Base-by-base conservation (phyloP, 92 coral and sea anemone genomes). In the Epizoanthus scotinus region DNA sequence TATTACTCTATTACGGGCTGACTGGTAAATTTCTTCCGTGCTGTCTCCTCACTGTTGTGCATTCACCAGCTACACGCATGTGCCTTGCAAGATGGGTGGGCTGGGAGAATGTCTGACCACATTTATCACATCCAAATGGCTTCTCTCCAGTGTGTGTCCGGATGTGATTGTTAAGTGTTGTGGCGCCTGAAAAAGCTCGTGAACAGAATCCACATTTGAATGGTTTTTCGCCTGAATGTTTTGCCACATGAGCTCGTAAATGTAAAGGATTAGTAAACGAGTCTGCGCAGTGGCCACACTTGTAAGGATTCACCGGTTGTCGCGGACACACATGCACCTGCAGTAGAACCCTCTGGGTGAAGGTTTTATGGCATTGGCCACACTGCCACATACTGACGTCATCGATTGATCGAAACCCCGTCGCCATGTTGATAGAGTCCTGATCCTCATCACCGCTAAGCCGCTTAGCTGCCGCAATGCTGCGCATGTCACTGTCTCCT, bases 191-290 rank as follows among this genome's bases (percentile, higher is more conserved):
- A 74, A 95, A 93, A n/a, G 98, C 90, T 10, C 98, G 99, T 68
- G 88, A 86, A 83, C 99, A 95, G 67, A 91, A 91, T 0, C 99
- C 98, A 77, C 98, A 95, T 84, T 93, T 95, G 75, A 95, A 95
- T 63, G 95, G 97, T 85, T 88, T 91, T 84, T 95, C 91, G 15
- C 93, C 91, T 15, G 88, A 85, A 70, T 93, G 99, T 55, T 87
- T 84, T 44, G 88, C 84, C 83, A 95, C 99, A 80, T 95, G 99
- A 77, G 92, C 88, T 21, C 96, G 90, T 47, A 95, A 78, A 55
- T 87, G 87, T 26, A 97, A 91, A 17, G 98, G 90, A 67, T 87
- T 91, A 77, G 96, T 81, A 75, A 93, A 95, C 1, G 94, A 82
- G 63, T 79, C 64, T 78, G 90, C 53, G 83, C 99, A 93, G 78